A percentile compares a stretch with the other conserved stretches of the same genome.
These are phyloP conservation scores for Holacanthella duospinosa DNA, from an alignment of 2,888 invertebrate genomes.

Conservation along the genomic window DNA sequence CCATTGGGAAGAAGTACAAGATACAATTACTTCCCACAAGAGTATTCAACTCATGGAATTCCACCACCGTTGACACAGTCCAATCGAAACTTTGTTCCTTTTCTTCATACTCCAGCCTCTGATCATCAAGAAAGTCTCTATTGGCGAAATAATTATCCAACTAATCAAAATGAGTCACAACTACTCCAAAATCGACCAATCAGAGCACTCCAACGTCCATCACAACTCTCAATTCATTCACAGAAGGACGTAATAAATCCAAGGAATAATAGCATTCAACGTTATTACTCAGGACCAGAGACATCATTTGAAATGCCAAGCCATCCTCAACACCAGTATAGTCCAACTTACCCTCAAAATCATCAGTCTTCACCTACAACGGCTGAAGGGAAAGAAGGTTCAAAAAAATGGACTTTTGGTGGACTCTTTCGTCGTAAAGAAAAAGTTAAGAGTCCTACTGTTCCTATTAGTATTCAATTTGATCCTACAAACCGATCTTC, in stretches of 20 bases:
- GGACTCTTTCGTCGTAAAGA: conserved; percentile 61
- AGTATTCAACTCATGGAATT: too few relatives aligned
- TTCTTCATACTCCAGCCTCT: neutral
- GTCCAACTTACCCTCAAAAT: neutral
- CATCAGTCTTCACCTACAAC: neutral
- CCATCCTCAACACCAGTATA: neutral
- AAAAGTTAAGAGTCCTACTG: conserved; percentile 20
- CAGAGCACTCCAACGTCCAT: too few relatives aligned
- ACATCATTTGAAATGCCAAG: neutral
- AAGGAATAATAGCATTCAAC: neutral
- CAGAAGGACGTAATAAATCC: too few relatives aligned
- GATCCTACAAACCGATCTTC: neutral
- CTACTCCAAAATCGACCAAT: too few relatives aligned
- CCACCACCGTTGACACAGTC: neutral
- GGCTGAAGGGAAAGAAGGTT: conserved; percentile 11
- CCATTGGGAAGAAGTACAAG: neutral
- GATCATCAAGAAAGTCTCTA: neutral
- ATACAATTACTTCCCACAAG: neutral
- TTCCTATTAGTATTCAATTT: conserved; percentile 17
- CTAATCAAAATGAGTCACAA: neutral
- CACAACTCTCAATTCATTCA: neutral
- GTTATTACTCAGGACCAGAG: neutral
- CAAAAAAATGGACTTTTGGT: conserved; percentile 61
- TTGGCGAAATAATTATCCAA: neutral
- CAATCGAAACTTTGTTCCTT: neutral